phyloP scores from a whole-genome alignment of 2,888 invertebrate genomes.

The Ophonus ardosiacus region DNA sequence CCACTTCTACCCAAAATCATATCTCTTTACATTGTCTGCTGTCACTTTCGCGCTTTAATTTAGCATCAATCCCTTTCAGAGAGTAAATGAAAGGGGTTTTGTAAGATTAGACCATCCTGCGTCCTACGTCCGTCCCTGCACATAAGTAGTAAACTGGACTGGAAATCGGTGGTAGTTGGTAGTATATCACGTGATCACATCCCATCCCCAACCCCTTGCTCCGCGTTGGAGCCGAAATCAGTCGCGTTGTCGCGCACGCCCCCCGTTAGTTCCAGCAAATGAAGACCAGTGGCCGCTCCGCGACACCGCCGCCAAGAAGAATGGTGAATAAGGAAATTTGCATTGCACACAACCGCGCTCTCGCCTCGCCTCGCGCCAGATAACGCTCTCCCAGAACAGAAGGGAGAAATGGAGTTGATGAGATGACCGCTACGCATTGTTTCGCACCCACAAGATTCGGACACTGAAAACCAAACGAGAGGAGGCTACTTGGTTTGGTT shows the following conservation, averaged over 20 bases:
- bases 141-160: conserved; percentile 18
- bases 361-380: neutral
- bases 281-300: conserved; percentile 69
- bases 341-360: conserved; percentile 69
- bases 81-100: neutral
- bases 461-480: neutral
- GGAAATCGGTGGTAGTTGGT: conserved; percentile 28
- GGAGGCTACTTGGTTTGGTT: too few relatives aligned
- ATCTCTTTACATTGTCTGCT: neutral
- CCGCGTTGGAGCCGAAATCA: conserved; percentile 5
- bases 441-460: neutral
- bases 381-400: conserved; percentile 18
- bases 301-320: conserved; percentile 68
- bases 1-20: neutral
- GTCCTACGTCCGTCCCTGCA: conserved; percentile 4
- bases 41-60: too few relatives aligned
- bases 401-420: conserved; percentile 5
- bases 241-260: conserved; percentile 35
- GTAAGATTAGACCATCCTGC: neutral
- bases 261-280: conserved; percentile 67
- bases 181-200: conserved; percentile 57
- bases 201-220: neutral
- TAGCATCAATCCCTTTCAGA: too few relatives aligned
- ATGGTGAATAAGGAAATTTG: conserved; percentile 73
- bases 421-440: conserved; percentile 19